phyloP scores from a whole-genome alignment of 2,888 invertebrate species.

The Macaria liturata region DNA sequence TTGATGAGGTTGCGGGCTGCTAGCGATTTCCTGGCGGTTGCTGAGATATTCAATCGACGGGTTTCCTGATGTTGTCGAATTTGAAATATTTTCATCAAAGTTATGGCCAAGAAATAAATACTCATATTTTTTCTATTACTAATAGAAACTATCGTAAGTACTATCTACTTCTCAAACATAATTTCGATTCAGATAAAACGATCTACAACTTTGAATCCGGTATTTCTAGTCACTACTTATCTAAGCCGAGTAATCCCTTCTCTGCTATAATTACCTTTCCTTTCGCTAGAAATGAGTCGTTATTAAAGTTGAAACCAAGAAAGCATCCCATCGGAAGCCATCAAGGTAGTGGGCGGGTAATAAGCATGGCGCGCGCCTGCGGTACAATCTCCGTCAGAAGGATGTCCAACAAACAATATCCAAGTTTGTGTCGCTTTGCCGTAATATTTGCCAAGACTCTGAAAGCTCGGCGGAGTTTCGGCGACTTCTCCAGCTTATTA shows the following conservation, averaged over 20 bases:
- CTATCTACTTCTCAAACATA: too few relatives aligned
- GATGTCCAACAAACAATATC: constrained; percentile 72
- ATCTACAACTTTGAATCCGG: too few relatives aligned
- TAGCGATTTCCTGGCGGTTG: constrained; percentile 36
- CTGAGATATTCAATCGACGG: constrained; percentile 14
- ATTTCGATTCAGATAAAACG: too few relatives aligned
- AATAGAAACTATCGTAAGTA: too few relatives aligned
- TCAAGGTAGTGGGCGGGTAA: constrained; percentile 23
- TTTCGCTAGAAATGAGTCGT: not conserved
- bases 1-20: constrained; percentile 56
- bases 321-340: constrained; percentile 25
- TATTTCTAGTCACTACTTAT: too few relatives aligned
- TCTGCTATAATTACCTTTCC: not conserved
- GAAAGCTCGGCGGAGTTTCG: constrained; percentile 60
- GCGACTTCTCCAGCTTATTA: constrained; percentile 72
- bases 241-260: too few relatives aligned
- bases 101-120: too few relatives aligned
- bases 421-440: constrained; percentile 71
- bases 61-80: too few relatives aligned
- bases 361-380: constrained; percentile 18
- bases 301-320: constrained; percentile 9
- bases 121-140: too few relatives aligned
- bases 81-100: too few relatives aligned
- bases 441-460: constrained; percentile 70
- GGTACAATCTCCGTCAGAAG: constrained; percentile 42